Evolutionary conservation across 2,888 invertebrate genomes (phyloP).

Genomic region (Thereva nobilitata): DNA sequence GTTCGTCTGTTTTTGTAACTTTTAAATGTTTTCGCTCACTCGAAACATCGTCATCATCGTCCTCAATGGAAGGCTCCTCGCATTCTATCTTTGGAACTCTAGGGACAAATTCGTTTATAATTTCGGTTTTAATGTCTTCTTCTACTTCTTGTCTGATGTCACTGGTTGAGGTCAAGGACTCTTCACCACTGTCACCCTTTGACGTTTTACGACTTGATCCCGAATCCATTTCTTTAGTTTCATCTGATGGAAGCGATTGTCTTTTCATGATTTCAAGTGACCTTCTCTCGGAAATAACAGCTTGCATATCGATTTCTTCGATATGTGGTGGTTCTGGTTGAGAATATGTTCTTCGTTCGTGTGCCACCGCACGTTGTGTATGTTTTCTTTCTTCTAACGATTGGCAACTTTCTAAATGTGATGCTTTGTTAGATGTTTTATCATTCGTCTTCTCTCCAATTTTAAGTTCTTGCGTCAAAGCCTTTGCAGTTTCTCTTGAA

Average conservation of each 20-base stretch:
- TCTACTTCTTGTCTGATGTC: constrained; percentile 61
- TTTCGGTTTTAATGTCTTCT: constrained; percentile 42
- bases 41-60: constrained; percentile 51
- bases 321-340: constrained; percentile 48
- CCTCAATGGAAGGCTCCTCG: constrained; percentile 57
- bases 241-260: constrained; percentile 61
- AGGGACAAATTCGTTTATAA: constrained; percentile 55
- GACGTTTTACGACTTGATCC: constrained; percentile 57
- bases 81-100: constrained; percentile 59
- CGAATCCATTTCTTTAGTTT: constrained; percentile 54
- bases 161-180: constrained; percentile 70
- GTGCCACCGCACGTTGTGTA: background rate
- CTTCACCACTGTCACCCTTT: constrained; percentile 67
- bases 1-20: constrained; percentile 51
- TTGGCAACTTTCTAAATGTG: constrained; percentile 59
- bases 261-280: constrained; percentile 67
- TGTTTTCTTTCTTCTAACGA: constrained; percentile 52
- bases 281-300: constrained; percentile 64
- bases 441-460: constrained; percentile 50
- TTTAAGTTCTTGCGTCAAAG: constrained; percentile 43
- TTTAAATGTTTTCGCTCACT: constrained; percentile 53
- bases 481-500: constrained; percentile 57
- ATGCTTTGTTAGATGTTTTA: constrained; percentile 42
- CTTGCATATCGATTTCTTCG: constrained; percentile 64
- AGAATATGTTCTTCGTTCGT: constrained; percentile 38